These are phyloP conservation scores for Muscicapa striata DNA, from an alignment of 2,797 vertebrate species.

Conservation along the genomic window DNA sequence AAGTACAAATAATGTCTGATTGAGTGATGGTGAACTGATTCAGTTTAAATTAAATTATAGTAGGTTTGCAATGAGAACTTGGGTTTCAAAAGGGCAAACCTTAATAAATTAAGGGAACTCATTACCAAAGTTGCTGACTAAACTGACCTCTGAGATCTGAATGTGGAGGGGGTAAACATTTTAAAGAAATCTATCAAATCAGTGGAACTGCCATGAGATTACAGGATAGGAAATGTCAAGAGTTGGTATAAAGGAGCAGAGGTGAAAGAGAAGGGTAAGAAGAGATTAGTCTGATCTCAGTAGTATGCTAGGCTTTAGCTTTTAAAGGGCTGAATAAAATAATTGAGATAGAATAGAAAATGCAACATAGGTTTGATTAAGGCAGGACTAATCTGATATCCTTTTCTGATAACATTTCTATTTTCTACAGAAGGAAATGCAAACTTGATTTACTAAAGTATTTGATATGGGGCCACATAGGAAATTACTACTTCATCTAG, in stretches of 20 bases:
- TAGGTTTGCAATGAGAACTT: not conserved
- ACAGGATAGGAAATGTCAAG: not conserved
- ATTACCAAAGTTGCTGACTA: not conserved
- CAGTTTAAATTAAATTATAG: conserved; percentile 1
- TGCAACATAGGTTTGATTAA: not conserved
- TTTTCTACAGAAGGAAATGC: not conserved
- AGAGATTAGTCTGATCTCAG: not conserved
- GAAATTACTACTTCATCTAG: conserved; percentile 38
- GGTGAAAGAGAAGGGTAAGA: not conserved
- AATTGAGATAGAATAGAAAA: not conserved
- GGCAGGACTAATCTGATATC: not conserved
- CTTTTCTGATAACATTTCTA: not conserved
- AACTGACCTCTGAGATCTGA: not conserved
- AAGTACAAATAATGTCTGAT: not conserved
- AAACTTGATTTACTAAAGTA: not conserved
- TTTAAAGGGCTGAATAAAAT: conserved; percentile 6
- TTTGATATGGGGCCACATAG: not conserved
- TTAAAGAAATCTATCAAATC: conserved; percentile 6
- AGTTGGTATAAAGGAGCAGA: not conserved
- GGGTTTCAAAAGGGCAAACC: not conserved
- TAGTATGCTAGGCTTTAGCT: not conserved
- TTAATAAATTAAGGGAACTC: conserved; percentile 20
- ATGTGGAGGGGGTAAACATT: not conserved
- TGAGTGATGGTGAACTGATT: not conserved
- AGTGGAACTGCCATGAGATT: not conserved